Percentiles rank a stretch among this genome's conserved stretches.
Evolutionary conservation across 2,888 invertebrate genomes (phyloP).

Genomic region (Pseudolycoriella hygida): DNA sequence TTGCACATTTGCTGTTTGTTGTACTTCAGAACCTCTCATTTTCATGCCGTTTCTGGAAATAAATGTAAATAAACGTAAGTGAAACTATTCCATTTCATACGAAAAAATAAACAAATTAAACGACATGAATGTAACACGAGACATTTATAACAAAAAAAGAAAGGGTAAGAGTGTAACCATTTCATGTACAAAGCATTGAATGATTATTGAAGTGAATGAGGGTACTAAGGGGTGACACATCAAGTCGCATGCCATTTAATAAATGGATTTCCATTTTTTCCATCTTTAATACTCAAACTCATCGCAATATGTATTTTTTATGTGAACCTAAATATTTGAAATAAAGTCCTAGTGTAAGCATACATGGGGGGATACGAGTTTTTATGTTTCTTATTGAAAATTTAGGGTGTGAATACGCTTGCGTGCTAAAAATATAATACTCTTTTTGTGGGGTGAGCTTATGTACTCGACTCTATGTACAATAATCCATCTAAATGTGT

Average conservation of each 20-base stretch:
- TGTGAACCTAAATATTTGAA: too few species aligned
- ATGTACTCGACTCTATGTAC: not conserved
- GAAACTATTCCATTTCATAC: not conserved
- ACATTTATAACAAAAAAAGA: not conserved
- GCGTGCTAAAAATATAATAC: constrained; percentile 2
- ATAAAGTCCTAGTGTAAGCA: too few species aligned
- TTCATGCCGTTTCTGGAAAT: too few species aligned
- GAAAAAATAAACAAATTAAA: too few species aligned
- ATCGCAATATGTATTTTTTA: too few species aligned
- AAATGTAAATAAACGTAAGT: not conserved
- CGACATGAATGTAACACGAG: constrained; percentile 2
- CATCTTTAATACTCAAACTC: too few species aligned
- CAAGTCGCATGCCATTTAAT: constrained; percentile 1
- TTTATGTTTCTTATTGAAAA: too few species aligned
- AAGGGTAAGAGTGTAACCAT: not conserved
- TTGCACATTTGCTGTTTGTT: too few species aligned
- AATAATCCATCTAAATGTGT: not conserved
- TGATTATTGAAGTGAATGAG: not conserved
- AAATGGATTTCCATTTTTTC: not conserved
- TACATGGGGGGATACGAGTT: not conserved
- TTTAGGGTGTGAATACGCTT: constrained; percentile 1
- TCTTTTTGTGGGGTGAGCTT: not conserved
- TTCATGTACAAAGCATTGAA: not conserved
- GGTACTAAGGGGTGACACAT: constrained; percentile 1
- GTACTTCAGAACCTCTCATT: too few species aligned